phyloP scores from a whole-genome alignment of 2,113 vertebrate species.

The Lutjanus erythropterus region DNA sequence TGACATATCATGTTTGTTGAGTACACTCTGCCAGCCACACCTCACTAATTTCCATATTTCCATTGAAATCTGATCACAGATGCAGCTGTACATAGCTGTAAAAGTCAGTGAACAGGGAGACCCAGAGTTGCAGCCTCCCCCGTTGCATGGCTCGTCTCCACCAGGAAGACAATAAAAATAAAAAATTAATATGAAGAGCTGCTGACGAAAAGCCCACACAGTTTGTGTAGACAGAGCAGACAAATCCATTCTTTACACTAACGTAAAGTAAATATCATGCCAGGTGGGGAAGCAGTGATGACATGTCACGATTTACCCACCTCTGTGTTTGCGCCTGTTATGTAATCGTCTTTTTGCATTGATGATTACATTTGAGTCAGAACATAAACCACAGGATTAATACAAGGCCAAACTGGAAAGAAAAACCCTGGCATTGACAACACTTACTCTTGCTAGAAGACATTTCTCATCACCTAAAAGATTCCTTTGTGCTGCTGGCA shows the following conservation, averaged over 20 bases:
- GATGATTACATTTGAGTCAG: constrained; percentile 8
- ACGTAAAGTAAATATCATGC: not conserved
- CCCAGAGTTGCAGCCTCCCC: not conserved
- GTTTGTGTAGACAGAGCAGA: not conserved
- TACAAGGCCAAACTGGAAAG: not conserved
- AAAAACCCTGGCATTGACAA: not conserved
- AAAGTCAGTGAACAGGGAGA: not conserved
- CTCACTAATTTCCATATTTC: too few species aligned
- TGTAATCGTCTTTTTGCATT: constrained; percentile 1
- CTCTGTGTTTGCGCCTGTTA: constrained; percentile 3
- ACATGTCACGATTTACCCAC: not conserved
- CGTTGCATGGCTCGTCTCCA: not conserved
- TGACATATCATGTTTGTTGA: too few species aligned
- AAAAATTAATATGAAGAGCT: not conserved
- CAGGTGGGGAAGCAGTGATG: not conserved
- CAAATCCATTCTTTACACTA: constrained; percentile 6
- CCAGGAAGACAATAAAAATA: not conserved
- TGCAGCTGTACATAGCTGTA: not conserved
- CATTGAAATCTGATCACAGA: not conserved
- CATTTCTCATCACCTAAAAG: not conserved
- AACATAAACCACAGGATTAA: not conserved
- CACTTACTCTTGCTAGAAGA: not conserved
- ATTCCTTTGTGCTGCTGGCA: not conserved
- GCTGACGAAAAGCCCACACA: not conserved
- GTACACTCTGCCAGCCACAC: too few species aligned